Conservation (phyloP, 2,888 invertebrate genomes). For the Dryadula phaetusa region DNA sequence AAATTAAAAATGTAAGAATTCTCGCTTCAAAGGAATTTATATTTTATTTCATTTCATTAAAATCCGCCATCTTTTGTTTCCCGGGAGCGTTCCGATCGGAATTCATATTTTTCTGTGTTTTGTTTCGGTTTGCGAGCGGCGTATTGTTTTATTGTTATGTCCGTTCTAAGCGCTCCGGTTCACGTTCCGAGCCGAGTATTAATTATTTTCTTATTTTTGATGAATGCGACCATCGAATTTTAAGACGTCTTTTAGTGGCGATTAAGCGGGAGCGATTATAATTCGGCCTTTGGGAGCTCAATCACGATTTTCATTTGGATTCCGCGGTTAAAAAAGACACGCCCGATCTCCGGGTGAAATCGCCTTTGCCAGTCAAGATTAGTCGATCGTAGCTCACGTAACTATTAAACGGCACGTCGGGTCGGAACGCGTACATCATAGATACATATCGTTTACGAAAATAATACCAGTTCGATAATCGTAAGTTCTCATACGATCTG, state of each 20-base stretch:
- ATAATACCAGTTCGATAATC: conserved; percentile 74
- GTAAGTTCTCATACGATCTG: conserved; percentile 67
- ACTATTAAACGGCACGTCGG: conserved; percentile 76
- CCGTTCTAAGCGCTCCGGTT: conserved; percentile 73
- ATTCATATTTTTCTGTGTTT: conserved; percentile 85
- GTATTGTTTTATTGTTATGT: conserved; percentile 81
- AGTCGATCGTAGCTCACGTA: conserved; percentile 60
- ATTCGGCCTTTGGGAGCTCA: conserved; percentile 64
- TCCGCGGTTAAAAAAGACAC: conserved; percentile 48
- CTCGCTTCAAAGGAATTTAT: conserved; percentile 82
- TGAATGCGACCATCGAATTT: conserved; percentile 73
- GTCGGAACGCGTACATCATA: conserved; percentile 60
- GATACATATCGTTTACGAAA: conserved; percentile 80
- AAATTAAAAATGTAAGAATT: conserved; percentile 85
- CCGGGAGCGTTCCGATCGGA: conserved; percentile 78
- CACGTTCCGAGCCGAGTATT: conserved; percentile 73
- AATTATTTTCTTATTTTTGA: conserved; percentile 83
- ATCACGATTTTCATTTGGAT: conserved; percentile 68
- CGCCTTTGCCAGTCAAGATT: conserved; percentile 69
- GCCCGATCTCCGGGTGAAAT: conserved; percentile 35
- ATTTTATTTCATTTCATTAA: conserved; percentile 84
- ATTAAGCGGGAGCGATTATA: conserved; percentile 66
- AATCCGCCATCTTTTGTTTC: conserved; percentile 84
- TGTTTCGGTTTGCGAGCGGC: conserved; percentile 77
- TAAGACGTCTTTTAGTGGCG: conserved; percentile 62